These are phyloP conservation scores for Penaeus japonicus DNA, from an alignment of 1,140 invertebrate species.

Conservation along the genomic window DNA sequence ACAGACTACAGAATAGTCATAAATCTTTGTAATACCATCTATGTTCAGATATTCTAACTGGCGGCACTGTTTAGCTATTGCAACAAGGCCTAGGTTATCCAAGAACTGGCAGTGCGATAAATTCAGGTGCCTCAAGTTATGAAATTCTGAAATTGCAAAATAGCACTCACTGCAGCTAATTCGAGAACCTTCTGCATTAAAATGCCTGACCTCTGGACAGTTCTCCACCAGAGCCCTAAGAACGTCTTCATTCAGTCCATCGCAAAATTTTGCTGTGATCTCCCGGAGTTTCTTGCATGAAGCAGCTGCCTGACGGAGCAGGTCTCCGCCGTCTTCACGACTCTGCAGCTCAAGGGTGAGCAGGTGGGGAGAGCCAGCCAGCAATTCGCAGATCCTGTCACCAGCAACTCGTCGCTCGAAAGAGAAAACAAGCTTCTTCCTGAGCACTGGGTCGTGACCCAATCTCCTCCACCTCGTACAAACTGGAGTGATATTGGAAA, in stretches of 20 bases:
- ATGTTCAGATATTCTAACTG: slow-evolving; percentile 55
- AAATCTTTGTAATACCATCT: slow-evolving; percentile 57
- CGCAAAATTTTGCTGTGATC: slow-evolving; percentile 40
- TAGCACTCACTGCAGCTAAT: slow-evolving; percentile 23
- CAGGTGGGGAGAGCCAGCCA: not conserved
- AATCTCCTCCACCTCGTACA: slow-evolving; percentile 21
- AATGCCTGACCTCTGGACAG: slow-evolving; percentile 25
- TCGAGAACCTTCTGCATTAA: slow-evolving; percentile 51
- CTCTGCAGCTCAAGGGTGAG: slow-evolving; percentile 19
- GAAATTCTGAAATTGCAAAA: slow-evolving; percentile 32
- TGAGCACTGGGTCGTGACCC: not conserved
- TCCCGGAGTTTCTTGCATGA: slow-evolving; percentile 29
- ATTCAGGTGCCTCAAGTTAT: slow-evolving; percentile 42
- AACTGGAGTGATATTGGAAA: slow-evolving; percentile 3
- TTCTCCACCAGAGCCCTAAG: slow-evolving; percentile 31
- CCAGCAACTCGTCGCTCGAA: slow-evolving; percentile 13
- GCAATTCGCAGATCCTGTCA: not conserved
- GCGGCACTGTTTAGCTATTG: slow-evolving; percentile 50
- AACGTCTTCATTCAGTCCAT: slow-evolving; percentile 24
- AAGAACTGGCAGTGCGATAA: slow-evolving; percentile 56
- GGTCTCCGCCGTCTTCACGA: slow-evolving; percentile 13
- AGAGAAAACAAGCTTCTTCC: slow-evolving; percentile 27
- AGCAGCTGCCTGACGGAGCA: slow-evolving; percentile 27
- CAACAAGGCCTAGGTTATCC: slow-evolving; percentile 37
- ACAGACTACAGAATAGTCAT: slow-evolving; percentile 49